These are phyloP conservation scores for Cosmorhoe ocellata DNA, from an alignment of 2,888 invertebrate genomes.

Conservation along the genomic window DNA sequence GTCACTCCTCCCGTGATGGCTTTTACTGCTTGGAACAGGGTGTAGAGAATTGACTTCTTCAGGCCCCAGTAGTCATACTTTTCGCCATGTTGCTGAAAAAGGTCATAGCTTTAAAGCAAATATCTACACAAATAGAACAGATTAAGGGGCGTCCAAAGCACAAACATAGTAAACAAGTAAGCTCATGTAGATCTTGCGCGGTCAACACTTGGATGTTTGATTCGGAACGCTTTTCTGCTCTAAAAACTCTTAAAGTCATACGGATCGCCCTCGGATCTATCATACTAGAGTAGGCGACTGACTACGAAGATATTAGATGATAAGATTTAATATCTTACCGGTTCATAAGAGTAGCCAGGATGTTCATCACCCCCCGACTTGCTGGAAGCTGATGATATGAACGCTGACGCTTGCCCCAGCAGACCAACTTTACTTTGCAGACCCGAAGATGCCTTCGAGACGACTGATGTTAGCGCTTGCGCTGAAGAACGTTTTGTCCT, in stretches of 20 bases:
- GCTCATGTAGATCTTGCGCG: too few species aligned
- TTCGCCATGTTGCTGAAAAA: slow-evolving; percentile 48
- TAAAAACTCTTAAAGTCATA: too few species aligned
- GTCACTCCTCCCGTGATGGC: slow-evolving; percentile 94
- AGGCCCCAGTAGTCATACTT: slow-evolving; percentile 88
- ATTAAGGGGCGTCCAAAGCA: too few species aligned
- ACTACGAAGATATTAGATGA: too few species aligned
- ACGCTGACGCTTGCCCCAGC: slow-evolving; percentile 81
- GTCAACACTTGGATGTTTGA: too few species aligned
- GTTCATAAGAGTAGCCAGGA: slow-evolving; percentile 72
- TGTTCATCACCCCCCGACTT: slow-evolving; percentile 67
- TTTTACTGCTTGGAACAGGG: slow-evolving; percentile 93
- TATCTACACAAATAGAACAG: too few species aligned
- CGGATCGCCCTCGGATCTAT: too few species aligned
- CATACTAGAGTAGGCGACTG: too few species aligned
- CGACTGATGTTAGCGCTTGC: slow-evolving; percentile 68
- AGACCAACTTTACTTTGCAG: slow-evolving; percentile 80
- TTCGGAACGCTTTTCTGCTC: too few species aligned
- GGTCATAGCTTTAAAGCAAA: neutral
- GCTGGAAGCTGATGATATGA: slow-evolving; percentile 76
- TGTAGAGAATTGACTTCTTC: slow-evolving; percentile 91
- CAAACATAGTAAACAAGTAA: too few species aligned
- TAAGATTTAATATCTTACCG: slow-evolving; percentile 47
- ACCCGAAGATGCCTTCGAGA: slow-evolving; percentile 72
- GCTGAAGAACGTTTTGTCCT: slow-evolving; percentile 78